Percentiles rank a stretch among this genome's conserved stretches.
Conservation (phyloP, 2,888 invertebrate genomes). For the Eristalis intricaria region DNA sequence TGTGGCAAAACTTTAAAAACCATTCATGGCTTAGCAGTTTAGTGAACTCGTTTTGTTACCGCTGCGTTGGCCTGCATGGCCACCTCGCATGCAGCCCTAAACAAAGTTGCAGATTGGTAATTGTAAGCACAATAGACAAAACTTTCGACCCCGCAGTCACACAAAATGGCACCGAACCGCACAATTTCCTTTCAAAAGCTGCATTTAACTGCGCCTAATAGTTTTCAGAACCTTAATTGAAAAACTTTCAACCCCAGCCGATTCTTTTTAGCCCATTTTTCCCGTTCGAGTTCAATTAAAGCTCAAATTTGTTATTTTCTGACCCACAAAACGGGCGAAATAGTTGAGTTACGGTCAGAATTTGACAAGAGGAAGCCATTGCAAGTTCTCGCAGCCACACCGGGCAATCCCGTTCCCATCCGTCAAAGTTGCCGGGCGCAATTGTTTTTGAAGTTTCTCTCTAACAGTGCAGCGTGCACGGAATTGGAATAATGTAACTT, state of each 20-base stretch:
- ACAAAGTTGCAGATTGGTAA: constrained; percentile 14
- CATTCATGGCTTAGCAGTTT: constrained; percentile 44
- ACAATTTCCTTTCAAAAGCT: constrained; percentile 34
- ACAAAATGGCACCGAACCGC: constrained; percentile 14
- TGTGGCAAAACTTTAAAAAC: constrained; percentile 37
- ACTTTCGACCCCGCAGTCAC: constrained; percentile 49
- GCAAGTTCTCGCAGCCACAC: not conserved
- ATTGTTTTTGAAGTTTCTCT: constrained; percentile 40
- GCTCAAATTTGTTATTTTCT: constrained; percentile 59
- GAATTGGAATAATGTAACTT: constrained; percentile 46
- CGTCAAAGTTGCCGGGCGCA: constrained; percentile 57
- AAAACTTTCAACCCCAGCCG: constrained; percentile 56
- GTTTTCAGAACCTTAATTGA: constrained; percentile 63
- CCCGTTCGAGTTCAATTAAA: constrained; percentile 59
- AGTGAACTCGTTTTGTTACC: constrained; percentile 37
- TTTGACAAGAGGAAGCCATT: constrained; percentile 50
- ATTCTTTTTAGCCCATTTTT: constrained; percentile 32
- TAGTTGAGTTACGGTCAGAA: constrained; percentile 40
- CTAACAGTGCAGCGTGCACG: constrained; percentile 36
- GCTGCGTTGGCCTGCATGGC: not conserved
- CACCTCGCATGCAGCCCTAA: not conserved
- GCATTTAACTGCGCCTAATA: constrained; percentile 61
- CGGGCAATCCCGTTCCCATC: constrained; percentile 8
- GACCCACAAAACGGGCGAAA: constrained; percentile 59
- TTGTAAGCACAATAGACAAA: constrained; percentile 56